Base-by-base conservation (phyloP, 2,113 vertebrate species). In the Neogobius melanostomus region DNA sequence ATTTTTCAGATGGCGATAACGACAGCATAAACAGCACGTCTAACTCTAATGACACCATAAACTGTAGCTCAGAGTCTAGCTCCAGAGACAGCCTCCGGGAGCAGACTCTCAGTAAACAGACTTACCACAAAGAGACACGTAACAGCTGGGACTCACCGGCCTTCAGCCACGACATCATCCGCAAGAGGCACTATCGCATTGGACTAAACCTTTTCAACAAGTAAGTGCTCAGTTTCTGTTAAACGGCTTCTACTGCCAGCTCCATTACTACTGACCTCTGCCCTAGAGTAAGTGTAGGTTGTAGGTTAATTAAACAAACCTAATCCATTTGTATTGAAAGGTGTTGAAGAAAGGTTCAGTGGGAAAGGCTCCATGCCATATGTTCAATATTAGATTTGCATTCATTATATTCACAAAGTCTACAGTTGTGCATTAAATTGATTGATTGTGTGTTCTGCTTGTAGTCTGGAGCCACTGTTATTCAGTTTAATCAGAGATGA, bases 61-160 rank as follows among this genome's bases (percentile, higher is more conserved):
- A 98, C 85, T 98, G 96, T 90, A 98, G 97, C 88, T 99, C 97
- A 0, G 97, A 98, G 85, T 98, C 97, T 0, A 98, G 96, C 0
- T 98, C 97, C 4, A 87, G 96, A 4, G 96, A 98, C 92, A 98
- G 96, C 86, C 92, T 98, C 64, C 91, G 97, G 16, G 97, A 99
- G 82, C 97, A 98, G 90, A 96, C 95, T 0, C 92, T 99, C 75
- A 98, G 96, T 93, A 98, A 98, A 82, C 96, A 97, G 89, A 98
- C 96, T 0, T 99, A 99, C 89, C 97, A 99, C 93, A 99, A 99
- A 87, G 97, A 99, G 85, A 95, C 97, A 0, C 95, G 96, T 0
- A 97, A 98, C 92, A 98, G 97, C 92, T 99, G 97, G 96, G 97
- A 98, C 92, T 98, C 97, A 0, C 97, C 97, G 0, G 96, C 96